These are phyloP conservation scores for Clupea harengus DNA, from an alignment of 2,113 vertebrate genomes.

Conservation along the genomic window DNA sequence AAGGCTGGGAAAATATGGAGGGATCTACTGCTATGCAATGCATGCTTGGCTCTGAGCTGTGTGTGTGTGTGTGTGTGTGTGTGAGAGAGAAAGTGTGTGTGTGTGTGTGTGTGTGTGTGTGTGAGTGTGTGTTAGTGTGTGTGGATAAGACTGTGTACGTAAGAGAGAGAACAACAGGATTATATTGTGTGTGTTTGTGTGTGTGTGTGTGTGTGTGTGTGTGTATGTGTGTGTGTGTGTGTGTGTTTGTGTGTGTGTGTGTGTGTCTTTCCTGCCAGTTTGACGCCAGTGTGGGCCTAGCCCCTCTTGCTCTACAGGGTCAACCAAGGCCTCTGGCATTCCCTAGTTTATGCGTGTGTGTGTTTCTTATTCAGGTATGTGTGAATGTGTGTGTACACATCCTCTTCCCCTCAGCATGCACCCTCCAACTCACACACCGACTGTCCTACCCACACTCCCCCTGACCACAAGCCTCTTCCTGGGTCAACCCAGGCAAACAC, in stretches of 20 bases:
- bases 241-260: neutral
- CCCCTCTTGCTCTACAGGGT: neutral
- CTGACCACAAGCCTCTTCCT: neutral
- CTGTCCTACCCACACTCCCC: neutral
- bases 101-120: neutral
- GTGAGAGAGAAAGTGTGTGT: too few species aligned
- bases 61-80: neutral
- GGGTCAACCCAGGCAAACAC: neutral
- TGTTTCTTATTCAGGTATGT: neutral
- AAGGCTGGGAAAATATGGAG: neutral
- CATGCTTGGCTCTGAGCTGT: neutral
- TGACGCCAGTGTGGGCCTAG: neutral
- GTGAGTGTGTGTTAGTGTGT: neutral
- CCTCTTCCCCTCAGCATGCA: neutral
- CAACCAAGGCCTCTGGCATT: neutral
- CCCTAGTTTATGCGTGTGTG: neutral
- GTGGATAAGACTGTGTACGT: too few species aligned
- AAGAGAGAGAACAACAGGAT: too few species aligned
- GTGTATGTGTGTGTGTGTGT: neutral
- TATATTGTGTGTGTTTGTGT: neutral
- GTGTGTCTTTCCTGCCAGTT: neutral
- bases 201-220: neutral
- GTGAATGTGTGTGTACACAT: conserved; percentile 18
- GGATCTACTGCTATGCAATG: neutral
- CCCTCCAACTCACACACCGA: too few species aligned